phyloP scores from a whole-genome alignment of 2,797 vertebrate species.

The Tadarida brasiliensis region DNA sequence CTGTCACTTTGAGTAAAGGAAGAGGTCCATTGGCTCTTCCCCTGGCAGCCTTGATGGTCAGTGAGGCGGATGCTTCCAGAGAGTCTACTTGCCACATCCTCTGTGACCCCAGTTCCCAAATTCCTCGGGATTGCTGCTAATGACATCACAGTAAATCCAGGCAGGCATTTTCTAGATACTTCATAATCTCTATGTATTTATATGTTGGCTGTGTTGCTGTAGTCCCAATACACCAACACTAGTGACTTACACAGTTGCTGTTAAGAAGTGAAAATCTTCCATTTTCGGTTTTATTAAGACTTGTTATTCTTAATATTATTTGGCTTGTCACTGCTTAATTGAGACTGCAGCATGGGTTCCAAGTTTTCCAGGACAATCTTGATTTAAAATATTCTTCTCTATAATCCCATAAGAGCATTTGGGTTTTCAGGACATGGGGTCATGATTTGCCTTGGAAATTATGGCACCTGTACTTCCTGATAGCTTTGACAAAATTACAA shows the following conservation, averaged over 20 bases:
- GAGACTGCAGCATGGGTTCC: not conserved
- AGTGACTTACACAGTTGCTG: not conserved
- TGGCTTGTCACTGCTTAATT: not conserved
- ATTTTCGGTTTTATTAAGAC: not conserved
- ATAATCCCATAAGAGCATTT: not conserved
- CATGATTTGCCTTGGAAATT: conserved; percentile 41
- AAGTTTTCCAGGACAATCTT: not conserved
- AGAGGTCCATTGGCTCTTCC: not conserved
- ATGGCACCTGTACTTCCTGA: not conserved
- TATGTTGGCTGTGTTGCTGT: not conserved
- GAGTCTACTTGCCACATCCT: accelerated
- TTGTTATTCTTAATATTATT: not conserved
- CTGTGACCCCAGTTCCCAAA: not conserved
- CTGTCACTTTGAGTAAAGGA: not conserved
- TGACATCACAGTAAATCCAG: not conserved
- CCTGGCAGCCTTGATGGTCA: not conserved
- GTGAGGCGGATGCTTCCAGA: not conserved
- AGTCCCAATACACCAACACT: not conserved
- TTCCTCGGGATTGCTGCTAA: not conserved
- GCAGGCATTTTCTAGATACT: not conserved
- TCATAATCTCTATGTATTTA: not conserved
- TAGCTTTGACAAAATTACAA: not conserved
- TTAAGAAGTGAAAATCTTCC: conserved; percentile 9
- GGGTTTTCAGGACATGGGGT: not conserved
- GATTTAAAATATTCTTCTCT: conserved; percentile 24